Conservation (phyloP, 2,113 vertebrate species). For the Lamprotornis superbus region DNA sequence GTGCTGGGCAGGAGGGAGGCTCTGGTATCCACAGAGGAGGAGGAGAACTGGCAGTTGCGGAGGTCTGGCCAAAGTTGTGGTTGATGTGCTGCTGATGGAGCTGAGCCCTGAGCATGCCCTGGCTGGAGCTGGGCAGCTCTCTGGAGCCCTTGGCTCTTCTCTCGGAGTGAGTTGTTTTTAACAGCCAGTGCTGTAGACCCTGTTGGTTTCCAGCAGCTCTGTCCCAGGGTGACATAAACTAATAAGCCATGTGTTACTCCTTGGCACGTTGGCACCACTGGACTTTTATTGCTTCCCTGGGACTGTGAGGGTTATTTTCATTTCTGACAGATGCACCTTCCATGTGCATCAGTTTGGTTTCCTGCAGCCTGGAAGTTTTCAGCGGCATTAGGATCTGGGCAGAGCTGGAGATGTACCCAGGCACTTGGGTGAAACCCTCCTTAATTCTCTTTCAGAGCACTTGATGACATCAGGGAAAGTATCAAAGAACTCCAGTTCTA, state of each 20-base stretch:
- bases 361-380: not conserved
- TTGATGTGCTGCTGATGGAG: not conserved
- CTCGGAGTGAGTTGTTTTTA: not conserved
- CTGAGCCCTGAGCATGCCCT: not conserved
- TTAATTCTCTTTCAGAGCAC: constrained; percentile 78
- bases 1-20: not conserved
- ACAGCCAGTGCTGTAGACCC: not conserved
- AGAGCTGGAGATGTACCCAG: not conserved
- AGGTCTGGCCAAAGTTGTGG: no score
- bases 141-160: not conserved
- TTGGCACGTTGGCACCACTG: not conserved
- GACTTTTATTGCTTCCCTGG: not conserved
- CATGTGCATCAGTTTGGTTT: not conserved
- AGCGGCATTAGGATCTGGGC: fast-evolving
- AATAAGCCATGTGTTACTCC: not conserved
- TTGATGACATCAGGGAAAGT: constrained; percentile 94
- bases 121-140: not conserved
- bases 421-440: not conserved
- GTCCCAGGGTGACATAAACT: not conserved
- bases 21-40: not conserved
- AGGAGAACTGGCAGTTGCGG: not conserved
- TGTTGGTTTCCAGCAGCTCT: not conserved
- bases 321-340: not conserved
- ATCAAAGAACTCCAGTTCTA: constrained; percentile 95
- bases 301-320: not conserved